These are phyloP conservation scores for Dinocampus coccinellae DNA, from an alignment of 2,888 invertebrate genomes.

Conservation along the genomic window DNA sequence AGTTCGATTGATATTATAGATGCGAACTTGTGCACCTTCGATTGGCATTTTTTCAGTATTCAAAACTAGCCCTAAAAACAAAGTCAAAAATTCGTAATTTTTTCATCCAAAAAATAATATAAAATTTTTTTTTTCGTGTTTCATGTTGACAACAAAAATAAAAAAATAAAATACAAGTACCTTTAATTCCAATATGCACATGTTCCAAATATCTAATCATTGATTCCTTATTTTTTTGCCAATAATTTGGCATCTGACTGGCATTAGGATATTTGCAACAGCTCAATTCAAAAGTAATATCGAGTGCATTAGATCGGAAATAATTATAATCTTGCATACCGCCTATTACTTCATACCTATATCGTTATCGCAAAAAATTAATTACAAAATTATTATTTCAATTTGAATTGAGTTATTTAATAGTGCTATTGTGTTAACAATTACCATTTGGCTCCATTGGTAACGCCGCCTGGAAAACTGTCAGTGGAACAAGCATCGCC, in stretches of 20 bases:
- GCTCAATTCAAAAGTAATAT: slow-evolving; percentile 95
- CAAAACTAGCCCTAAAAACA: slow-evolving; percentile 73
- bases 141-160: background rate
- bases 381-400: slow-evolving; percentile 24
- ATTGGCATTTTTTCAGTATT: slow-evolving; percentile 77
- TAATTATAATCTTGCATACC: slow-evolving; percentile 99
- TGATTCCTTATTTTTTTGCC: slow-evolving; percentile 89
- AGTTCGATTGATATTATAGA: slow-evolving; percentile 84
- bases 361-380: slow-evolving; percentile 5
- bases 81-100: no score
- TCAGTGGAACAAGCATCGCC: slow-evolving; percentile 83
- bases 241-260: slow-evolving; percentile 79
- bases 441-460: slow-evolving; percentile 95
- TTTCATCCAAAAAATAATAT: background rate
- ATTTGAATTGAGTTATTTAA: slow-evolving; percentile 6
- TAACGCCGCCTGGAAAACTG: slow-evolving; percentile 83
- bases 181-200: slow-evolving; percentile 80
- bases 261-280: slow-evolving; percentile 94
- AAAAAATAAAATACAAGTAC: slow-evolving; percentile 51
- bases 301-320: slow-evolving; percentile 93
- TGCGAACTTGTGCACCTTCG: slow-evolving; percentile 80
- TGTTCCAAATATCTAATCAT: slow-evolving; percentile 88
- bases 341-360: slow-evolving; percentile 73
- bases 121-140: background rate
- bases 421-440: slow-evolving; percentile 52